These are phyloP conservation scores for Ypsolopha scabrella DNA, from an alignment of 2,888 invertebrate genomes.

Conservation along the genomic window DNA sequence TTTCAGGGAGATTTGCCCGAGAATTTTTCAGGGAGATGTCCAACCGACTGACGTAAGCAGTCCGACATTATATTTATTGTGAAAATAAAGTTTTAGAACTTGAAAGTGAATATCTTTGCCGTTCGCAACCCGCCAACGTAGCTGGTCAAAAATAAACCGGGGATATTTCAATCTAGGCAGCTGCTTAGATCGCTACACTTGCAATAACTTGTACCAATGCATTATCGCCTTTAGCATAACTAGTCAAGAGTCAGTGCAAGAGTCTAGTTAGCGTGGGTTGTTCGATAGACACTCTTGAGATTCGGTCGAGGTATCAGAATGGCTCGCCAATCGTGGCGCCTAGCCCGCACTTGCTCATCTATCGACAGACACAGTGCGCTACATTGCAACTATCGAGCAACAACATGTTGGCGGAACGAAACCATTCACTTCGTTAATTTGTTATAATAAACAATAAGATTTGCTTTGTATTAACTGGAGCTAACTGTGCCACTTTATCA, in stretches of 20 bases:
- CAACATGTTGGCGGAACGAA: neutral
- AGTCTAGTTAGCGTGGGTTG: neutral
- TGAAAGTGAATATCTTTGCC: slow-evolving; percentile 14
- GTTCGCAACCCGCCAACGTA: slow-evolving; percentile 49
- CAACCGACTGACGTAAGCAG: neutral
- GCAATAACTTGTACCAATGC: neutral
- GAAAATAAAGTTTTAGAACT: slow-evolving; percentile 25
- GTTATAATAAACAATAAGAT: neutral
- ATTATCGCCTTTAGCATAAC: neutral
- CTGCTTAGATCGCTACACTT: neutral
- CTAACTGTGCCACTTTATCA: slow-evolving; percentile 28
- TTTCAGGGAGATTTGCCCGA: neutral
- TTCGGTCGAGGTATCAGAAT: neutral
- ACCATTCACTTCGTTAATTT: neutral
- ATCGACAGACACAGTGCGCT: neutral
- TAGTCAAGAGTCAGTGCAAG: neutral
- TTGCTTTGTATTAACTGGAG: slow-evolving; percentile 14
- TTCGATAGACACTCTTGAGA: neutral
- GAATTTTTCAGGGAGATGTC: neutral
- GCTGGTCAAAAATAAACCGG: slow-evolving; percentile 51
- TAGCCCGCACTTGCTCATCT: neutral
- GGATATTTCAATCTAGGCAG: neutral
- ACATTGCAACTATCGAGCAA: neutral
- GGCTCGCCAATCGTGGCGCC: neutral
- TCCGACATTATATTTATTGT: slow-evolving; percentile 10